Base-by-base conservation (phyloP, 2,888 invertebrate species). In the Marronus borbonicus region DNA sequence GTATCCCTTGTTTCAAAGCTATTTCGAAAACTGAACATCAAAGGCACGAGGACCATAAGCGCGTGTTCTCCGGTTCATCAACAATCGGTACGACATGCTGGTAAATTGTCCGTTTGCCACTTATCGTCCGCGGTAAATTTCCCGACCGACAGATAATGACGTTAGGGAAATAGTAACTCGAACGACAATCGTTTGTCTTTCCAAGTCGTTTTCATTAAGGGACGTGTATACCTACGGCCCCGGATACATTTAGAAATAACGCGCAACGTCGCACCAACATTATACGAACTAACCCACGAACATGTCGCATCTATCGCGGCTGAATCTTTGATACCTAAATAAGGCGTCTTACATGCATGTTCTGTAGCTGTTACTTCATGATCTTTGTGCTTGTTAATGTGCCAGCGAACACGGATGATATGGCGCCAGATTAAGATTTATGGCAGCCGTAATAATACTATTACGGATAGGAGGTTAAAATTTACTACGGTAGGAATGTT, bases 41-140 rank as follows among this genome's bases (percentile, higher is more conserved):
- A 62, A 28, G 62, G 12, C 62, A 31, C 62, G 31, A 62, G 12
- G 62, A 31, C 28, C 62, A 62, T 28, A 28, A 62, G 8, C 12
- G 62, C 62, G 24, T 62, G 24, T 28, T 62, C 24, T n/a, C 12
- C 62, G 20, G 10, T 12, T 14, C 68, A 50, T 68, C 68, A 68
- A 50, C 50, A 68, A 68, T 50, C 49, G 4, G 24, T 50, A 50
- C 49, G 68, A 68, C 68, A 50, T 24, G 68, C 50, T 68, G 68
- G 68, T 68, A 68, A 68, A 68, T 49, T 49, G 50, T 68, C 50
- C 68, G 50, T 68, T 66, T 66, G 66, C 49, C 68, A 68, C 68
- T 68, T 68, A 68, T 68, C 68, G 49, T 20, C 10, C 24, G 68
- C 50, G 68, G 68, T 68, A 68, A 68, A 68, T 68, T 68, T 50